Percentiles rank a stretch among this genome's conserved stretches.
Evolutionary conservation across 2,797 vertebrate species (phyloP).

Genomic region (Lycodopsis pacificus): DNA sequence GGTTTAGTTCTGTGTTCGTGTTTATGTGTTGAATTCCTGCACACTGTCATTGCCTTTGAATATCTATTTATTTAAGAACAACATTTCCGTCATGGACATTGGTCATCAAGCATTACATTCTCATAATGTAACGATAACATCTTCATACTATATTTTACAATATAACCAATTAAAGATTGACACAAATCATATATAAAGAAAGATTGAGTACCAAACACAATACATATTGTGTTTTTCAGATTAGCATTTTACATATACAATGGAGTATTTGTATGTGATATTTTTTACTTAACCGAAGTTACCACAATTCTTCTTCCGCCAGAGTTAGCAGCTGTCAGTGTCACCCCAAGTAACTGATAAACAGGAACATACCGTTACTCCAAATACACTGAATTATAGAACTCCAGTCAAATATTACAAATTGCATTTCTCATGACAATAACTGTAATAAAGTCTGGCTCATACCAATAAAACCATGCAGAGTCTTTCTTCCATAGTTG

Average conservation of each 20-base stretch:
- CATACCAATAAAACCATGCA: neutral
- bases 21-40: neutral
- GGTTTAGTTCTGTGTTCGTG: neutral
- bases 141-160: neutral
- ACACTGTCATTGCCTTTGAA: neutral
- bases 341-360: neutral
- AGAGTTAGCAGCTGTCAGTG: neutral
- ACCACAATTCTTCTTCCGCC: neutral
- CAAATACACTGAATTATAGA: conserved; percentile 1
- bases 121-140: neutral
- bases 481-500: neutral
- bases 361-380: neutral
- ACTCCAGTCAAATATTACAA: neutral
- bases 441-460: neutral
- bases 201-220: neutral
- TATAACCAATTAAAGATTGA: neutral
- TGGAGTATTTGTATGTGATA: neutral
- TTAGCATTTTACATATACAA: neutral
- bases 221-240: neutral
- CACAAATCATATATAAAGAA: neutral
- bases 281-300: neutral
- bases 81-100: neutral
- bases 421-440: neutral
- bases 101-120: neutral
- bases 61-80: neutral